Percentiles rank a stretch among this genome's conserved stretches.
Conservation (phyloP, 1,140 invertebrate genomes). For the Philotrypesis tridentata region DNA sequence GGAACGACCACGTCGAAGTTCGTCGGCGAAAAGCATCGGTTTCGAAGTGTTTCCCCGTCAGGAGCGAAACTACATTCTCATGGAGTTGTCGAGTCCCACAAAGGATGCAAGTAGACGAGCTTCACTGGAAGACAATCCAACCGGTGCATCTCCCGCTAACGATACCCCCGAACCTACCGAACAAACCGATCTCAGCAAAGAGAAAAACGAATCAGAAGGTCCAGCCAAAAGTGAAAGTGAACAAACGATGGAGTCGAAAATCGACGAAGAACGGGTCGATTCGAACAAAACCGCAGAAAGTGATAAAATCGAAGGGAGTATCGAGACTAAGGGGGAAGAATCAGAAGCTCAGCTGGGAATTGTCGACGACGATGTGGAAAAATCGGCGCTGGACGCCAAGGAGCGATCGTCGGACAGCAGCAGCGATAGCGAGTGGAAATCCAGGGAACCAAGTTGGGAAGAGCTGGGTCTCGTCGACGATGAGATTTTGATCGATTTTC, state of each 20-base stretch:
- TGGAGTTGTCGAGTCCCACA: conserved; percentile 58
- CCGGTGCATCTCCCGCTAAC: background rate
- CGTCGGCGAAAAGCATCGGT: conserved; percentile 34
- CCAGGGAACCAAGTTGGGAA: conserved; percentile 71
- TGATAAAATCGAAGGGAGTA: background rate
- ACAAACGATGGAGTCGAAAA: background rate
- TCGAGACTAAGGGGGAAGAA: background rate
- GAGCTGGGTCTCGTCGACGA: conserved; percentile 73
- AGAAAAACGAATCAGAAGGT: conserved; percentile 23
- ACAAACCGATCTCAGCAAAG: background rate
- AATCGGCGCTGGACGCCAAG: conserved; percentile 23
- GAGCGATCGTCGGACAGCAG: conserved; percentile 55
- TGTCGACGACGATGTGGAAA: conserved; percentile 26
- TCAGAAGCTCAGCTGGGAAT: background rate
- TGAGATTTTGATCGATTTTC: conserved; percentile 72
- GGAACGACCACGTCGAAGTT: conserved; percentile 32
- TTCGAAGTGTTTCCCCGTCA: conserved; percentile 58
- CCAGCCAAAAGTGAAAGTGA: background rate
- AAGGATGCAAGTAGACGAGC: conserved; percentile 41
- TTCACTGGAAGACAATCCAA: conserved; percentile 17
- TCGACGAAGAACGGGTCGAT: conserved; percentile 50
- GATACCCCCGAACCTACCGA: background rate
- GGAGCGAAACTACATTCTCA: conserved; percentile 59
- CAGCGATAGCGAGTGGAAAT: conserved; percentile 61
- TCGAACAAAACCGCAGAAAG: conserved; percentile 23